These are phyloP conservation scores for Apotomis betuletana DNA, from an alignment of 2,888 invertebrate genomes.

Conservation along the genomic window DNA sequence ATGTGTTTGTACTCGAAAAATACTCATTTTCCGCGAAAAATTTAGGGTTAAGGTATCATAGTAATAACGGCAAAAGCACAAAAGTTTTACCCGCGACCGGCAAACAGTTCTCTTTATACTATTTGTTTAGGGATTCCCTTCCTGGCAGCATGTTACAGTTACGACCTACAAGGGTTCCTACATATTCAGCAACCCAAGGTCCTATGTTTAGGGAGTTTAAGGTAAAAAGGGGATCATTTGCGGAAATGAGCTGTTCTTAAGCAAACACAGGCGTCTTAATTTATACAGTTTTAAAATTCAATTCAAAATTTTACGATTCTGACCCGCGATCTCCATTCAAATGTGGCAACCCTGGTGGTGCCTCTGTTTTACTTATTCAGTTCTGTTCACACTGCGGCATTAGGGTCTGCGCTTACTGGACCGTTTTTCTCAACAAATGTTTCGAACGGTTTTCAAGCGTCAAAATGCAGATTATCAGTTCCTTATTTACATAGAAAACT, in stretches of 20 bases:
- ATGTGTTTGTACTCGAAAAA: too few species aligned
- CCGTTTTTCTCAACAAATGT: not conserved
- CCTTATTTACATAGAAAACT: too few species aligned
- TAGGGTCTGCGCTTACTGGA: not conserved
- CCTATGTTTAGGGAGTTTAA: conserved; percentile 11
- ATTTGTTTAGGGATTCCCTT: conserved; percentile 48
- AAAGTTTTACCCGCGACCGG: conserved; percentile 43
- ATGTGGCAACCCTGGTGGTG: conserved; percentile 26
- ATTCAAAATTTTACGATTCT: conserved; percentile 14
- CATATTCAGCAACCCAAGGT: conserved; percentile 21
- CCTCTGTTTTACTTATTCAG: conserved; percentile 34
- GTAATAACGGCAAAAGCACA: not conserved
- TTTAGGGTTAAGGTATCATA: too few species aligned
- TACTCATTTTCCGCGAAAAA: too few species aligned
- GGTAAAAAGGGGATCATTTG: conserved; percentile 17
- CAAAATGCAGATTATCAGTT: too few species aligned
- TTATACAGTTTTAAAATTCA: conserved; percentile 30
- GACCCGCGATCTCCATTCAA: conserved; percentile 33
- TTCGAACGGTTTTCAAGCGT: too few species aligned
- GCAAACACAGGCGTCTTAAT: conserved; percentile 19
- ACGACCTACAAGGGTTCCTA: conserved; percentile 22
- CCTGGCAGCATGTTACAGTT: conserved; percentile 41
- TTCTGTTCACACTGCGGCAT: conserved; percentile 11
- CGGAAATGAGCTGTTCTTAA: conserved; percentile 1
- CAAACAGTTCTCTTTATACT: conserved; percentile 48